These are phyloP conservation scores for Caenorhabditis doughertyi DNA, from an alignment of 2,888 invertebrate genomes.

Conservation along the genomic window DNA sequence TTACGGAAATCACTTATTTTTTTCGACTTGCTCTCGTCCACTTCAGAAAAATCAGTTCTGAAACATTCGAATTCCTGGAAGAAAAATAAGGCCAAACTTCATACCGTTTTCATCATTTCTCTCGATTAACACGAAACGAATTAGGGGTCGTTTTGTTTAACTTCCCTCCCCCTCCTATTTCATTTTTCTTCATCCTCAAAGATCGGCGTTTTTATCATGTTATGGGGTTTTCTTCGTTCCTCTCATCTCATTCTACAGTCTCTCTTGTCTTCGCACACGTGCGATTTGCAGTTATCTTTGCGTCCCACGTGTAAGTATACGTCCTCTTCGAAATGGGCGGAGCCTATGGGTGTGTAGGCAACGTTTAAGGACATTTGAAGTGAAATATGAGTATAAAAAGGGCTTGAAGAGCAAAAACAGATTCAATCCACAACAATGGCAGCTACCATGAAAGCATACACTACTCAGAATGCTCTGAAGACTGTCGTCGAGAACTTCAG, in stretches of 20 bases:
- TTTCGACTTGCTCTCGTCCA: not conserved
- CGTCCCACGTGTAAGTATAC: constrained; percentile 48
- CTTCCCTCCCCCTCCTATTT: not conserved
- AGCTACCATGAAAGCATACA: constrained; percentile 52
- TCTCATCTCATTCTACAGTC: not conserved
- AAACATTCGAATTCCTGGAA: not conserved
- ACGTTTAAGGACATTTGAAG: constrained; percentile 18
- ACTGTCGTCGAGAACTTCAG: constrained; percentile 66
- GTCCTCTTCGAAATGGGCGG: constrained; percentile 58
- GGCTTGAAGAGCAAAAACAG: not conserved
- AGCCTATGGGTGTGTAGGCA: too few species aligned
- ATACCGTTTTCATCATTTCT: not conserved
- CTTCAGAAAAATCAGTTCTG: too few species aligned
- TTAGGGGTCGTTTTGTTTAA: constrained; percentile 32
- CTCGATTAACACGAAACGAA: constrained; percentile 7
- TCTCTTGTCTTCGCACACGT: constrained; percentile 29
- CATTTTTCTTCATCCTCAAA: constrained; percentile 38
- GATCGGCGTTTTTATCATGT: constrained; percentile 40
- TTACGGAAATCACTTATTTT: too few species aligned
- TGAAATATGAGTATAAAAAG: constrained; percentile 17
- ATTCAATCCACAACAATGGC: constrained; percentile 9
- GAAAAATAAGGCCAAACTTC: constrained; percentile 41
- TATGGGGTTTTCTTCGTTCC: constrained; percentile 1
- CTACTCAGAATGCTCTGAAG: constrained; percentile 53
- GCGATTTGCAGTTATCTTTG: constrained; percentile 51